Evolutionary conservation across 1,140 invertebrate species (phyloP).

Genomic region (Drosophila jambulina): DNA sequence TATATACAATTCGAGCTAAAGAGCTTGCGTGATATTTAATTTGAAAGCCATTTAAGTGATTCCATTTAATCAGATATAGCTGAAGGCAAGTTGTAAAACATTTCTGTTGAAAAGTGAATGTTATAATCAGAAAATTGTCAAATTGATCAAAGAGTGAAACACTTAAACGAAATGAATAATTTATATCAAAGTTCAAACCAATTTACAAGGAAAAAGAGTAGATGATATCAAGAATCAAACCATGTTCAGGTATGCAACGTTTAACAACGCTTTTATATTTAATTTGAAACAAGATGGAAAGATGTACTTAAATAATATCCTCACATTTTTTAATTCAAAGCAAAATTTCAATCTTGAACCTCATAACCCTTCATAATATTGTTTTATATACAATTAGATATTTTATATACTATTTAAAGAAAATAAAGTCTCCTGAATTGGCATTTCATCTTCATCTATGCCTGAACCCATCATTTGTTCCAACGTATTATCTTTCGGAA

Average conservation of each 20-base stretch:
- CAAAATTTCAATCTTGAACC: background rate
- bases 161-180: background rate
- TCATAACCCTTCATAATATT: background rate
- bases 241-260: background rate
- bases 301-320: background rate
- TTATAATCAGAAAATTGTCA: background rate
- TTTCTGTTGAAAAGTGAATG: slow-evolving; percentile 1
- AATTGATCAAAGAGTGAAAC: background rate
- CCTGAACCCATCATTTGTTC: background rate
- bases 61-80: slow-evolving; percentile 16
- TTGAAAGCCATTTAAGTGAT: slow-evolving; percentile 3
- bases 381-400: background rate
- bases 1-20: slow-evolving; percentile 3
- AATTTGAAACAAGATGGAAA: background rate
- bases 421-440: too few relatives aligned
- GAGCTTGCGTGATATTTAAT: slow-evolving; percentile 2
- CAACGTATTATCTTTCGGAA: background rate
- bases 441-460: background rate
- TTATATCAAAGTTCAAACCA: too few relatives aligned
- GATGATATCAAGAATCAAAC: background rate
- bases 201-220: background rate
- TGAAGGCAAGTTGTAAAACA: background rate
- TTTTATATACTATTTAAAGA: background rate
- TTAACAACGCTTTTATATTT: too few relatives aligned
- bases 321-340: background rate